Evolutionary conservation across 2,888 invertebrate genomes (phyloP).

Genomic region (Lycocerus yunnanus): DNA sequence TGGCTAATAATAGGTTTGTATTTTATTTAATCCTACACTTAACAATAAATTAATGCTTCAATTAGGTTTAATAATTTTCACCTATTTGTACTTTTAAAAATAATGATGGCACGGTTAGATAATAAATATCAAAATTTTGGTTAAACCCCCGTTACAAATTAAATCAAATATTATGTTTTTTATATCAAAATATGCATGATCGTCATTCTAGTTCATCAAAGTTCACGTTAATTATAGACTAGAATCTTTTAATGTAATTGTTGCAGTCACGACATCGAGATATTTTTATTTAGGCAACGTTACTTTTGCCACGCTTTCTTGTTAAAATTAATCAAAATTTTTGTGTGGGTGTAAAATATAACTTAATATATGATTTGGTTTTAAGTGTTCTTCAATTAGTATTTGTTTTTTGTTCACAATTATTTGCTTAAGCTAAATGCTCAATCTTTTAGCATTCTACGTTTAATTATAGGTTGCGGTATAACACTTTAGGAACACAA

Average conservation of each 20-base stretch:
- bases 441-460: background rate
- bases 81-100: background rate
- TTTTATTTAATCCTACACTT: background rate
- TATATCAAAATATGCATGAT: slow-evolving; percentile 29
- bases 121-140: slow-evolving; percentile 4
- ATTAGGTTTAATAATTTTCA: background rate
- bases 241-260: slow-evolving; percentile 21
- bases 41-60: background rate
- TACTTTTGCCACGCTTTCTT: slow-evolving; percentile 20
- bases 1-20: background rate
- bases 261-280: slow-evolving; percentile 20
- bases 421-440: background rate
- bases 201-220: slow-evolving; percentile 33
- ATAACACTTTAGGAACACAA: background rate
- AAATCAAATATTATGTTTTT: slow-evolving; percentile 21
- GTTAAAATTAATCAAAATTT: slow-evolving; percentile 20
- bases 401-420: background rate
- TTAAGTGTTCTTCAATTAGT: background rate
- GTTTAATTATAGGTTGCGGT: background rate
- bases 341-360: slow-evolving; percentile 14
- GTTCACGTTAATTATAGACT: slow-evolving; percentile 33
- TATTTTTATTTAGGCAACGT: slow-evolving; percentile 18
- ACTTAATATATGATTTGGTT: slow-evolving; percentile 13
- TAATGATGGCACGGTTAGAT: slow-evolving; percentile 20
- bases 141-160: slow-evolving; percentile 16